Conservation (phyloP, 2,797 vertebrate genomes). For the Mastacembelus armatus region DNA sequence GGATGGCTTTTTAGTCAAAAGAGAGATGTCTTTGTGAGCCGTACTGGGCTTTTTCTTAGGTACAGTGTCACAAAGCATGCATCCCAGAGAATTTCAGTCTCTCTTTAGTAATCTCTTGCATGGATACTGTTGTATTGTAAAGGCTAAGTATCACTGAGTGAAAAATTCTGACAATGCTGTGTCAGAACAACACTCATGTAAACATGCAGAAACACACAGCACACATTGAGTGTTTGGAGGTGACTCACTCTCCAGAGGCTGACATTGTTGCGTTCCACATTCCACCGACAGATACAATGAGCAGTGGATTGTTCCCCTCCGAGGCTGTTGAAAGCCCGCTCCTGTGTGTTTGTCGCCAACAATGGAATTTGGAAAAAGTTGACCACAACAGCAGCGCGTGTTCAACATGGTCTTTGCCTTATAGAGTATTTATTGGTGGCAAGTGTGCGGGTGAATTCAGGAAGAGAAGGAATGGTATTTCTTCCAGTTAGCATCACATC, state of each 20-base stretch:
- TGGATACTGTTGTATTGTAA: neutral
- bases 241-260: slow-evolving; percentile 78
- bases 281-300: slow-evolving; percentile 73
- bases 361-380: slow-evolving; percentile 58
- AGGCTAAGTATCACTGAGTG: slow-evolving; percentile 14
- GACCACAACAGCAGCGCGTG: slow-evolving; percentile 33
- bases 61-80: neutral
- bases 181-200: slow-evolving; percentile 54
- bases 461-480: slow-evolving; percentile 64
- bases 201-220: slow-evolving; percentile 21
- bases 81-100: neutral
- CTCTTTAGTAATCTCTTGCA: neutral
- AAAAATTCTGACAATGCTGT: slow-evolving; percentile 31
- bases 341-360: slow-evolving; percentile 61
- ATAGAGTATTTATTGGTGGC: slow-evolving; percentile 30
- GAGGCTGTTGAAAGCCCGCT: slow-evolving; percentile 71
- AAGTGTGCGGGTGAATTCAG: slow-evolving; percentile 44
- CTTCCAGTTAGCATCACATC: slow-evolving; percentile 41
- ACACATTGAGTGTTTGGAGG: slow-evolving; percentile 63
- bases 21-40: too few relatives aligned
- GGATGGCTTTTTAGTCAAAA: neutral
- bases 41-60: too few relatives aligned
- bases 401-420: slow-evolving; percentile 33
- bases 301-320: slow-evolving; percentile 70
- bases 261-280: slow-evolving; percentile 81